Evolutionary conservation across 2,888 invertebrate genomes (phyloP).

Genomic region (Phrixothrix hirtus): DNA sequence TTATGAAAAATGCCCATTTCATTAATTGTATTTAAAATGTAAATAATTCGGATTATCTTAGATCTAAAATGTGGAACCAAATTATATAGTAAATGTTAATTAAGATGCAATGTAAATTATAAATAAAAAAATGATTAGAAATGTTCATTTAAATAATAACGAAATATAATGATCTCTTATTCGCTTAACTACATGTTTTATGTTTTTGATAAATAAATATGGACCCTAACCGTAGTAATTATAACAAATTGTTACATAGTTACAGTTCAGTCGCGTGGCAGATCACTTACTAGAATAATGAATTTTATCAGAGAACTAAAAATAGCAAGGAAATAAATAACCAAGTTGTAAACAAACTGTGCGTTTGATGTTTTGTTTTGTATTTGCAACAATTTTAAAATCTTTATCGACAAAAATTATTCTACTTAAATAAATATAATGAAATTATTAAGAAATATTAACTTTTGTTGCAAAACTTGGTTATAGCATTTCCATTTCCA

Average conservation of each 20-base stretch:
- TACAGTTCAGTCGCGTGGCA: constrained; percentile 54
- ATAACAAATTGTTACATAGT: constrained; percentile 50
- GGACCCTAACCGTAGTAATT: constrained; percentile 30
- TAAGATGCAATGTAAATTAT: constrained; percentile 25
- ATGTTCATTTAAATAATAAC: constrained; percentile 11
- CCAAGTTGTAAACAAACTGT: too few species aligned
- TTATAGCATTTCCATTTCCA: too few species aligned
- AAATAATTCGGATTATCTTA: constrained; percentile 24
- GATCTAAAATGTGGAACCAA: constrained; percentile 23
- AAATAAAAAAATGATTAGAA: constrained; percentile 4
- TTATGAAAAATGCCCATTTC: constrained; percentile 22
- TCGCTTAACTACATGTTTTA: constrained; percentile 29
- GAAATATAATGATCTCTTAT: constrained; percentile 15
- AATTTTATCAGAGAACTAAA: constrained; percentile 53
- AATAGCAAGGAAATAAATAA: too few species aligned
- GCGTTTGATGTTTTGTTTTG: too few species aligned
- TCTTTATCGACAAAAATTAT: too few species aligned
- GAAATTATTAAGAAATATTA: too few species aligned
- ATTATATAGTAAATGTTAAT: constrained; percentile 18
- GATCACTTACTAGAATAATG: constrained; percentile 55
- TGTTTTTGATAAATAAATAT: constrained; percentile 22
- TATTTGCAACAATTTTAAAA: too few species aligned
- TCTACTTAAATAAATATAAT: too few species aligned
- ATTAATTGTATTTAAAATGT: constrained; percentile 26
- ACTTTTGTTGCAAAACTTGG: too few species aligned